Evolutionary conservation across 2,888 invertebrate species (phyloP), one percentile per base, ranked within the genome.

Genomic region (Bombyx huttoni): DNA sequence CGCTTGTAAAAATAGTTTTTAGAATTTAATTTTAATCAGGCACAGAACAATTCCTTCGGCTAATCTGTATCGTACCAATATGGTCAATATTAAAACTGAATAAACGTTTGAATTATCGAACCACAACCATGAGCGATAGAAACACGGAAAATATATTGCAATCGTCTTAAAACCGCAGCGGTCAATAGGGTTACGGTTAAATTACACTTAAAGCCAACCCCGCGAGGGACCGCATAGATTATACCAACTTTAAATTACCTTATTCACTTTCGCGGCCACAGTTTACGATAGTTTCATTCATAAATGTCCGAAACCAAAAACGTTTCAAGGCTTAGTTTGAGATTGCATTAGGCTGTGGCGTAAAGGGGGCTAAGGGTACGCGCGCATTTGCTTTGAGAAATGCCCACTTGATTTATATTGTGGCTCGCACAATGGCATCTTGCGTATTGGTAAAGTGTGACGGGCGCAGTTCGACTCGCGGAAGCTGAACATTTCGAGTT

Each of bases 381-480:
- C 65, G 62, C 63, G 65, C 40, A 40, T 40, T 40, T 40, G 40
- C 40, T 40, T 66, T 65, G 65, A 67, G 69, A 70, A 71, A 70
- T 73, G 73, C 67, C 61, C 68, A 61, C 64, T 62, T 87, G 86
- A 87, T 87, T 87, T 87, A 86, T 83, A 75, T 78, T 85, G 87
- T 66, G 87, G 86, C 82, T 65, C 71, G 60, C 77, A 83, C 83
- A 87, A 87, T 82, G 72, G 77, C 72, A 74, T 75, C 74, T 68
- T 64, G 63, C 61, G 64, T 66, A 71, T 71, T 74, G 69, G 69
- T 70, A 68, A 66, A 63, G 61, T 56, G 54, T 60, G 63, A 64
- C 64, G 58, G 71, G 68, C 70, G 64, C 75, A 75, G 61, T 62
- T 63, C 55, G 61, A 59, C 75, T 68, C 67, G 75, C 82, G 81